Evolutionary conservation across 1,140 invertebrate genomes (phyloP), one percentile per base, ranked within the genome.

Genomic region (Drosophila punjabiensis): DNA sequence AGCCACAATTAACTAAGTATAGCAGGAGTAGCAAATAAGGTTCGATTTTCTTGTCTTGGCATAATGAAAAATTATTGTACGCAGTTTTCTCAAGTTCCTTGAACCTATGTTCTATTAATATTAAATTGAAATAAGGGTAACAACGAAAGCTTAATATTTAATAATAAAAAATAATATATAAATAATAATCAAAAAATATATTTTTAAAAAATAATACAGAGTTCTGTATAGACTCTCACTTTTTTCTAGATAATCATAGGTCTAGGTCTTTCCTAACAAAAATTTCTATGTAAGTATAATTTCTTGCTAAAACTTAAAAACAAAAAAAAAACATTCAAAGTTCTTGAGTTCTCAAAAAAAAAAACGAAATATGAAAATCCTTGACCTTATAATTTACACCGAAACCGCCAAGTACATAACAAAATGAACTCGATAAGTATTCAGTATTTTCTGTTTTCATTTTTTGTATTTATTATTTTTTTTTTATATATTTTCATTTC

Each of bases 401-500:
- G 30, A 41, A 68, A 41, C 14, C 10, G 37, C 28, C 63, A 68
- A 67, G 66, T 50, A 75, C 78, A 79, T 64, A 76, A 86, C 79
- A 86, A 76, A 86, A 86, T 82, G 70, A 86, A 76, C 83, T 79
- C 70, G 79, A 87, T 85, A 85, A 84, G 82, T 77, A 45, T 85
- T 77, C 63, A 70, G 65, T 59, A 65, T 76, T 81, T 59, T 75
- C 37, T 14, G 13, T 14, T 24, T 18, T 16, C 63, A 37, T 67
- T 48, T 50, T 45, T 50, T 66, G 43, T 68, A 68, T 68, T 55
- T 35, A 20, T 55, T 14, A 35, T 56, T 56, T 55, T 14, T 55
- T 33, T 7, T 33, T 18, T 53, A 13, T 16, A 4, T 14, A 9
- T 18, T 24, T 20, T 24, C 18, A 14, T 11, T 53, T n/a, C 30